Evolutionary conservation across 2,888 invertebrate genomes (phyloP).

Genomic region (Gortyna flavago): DNA sequence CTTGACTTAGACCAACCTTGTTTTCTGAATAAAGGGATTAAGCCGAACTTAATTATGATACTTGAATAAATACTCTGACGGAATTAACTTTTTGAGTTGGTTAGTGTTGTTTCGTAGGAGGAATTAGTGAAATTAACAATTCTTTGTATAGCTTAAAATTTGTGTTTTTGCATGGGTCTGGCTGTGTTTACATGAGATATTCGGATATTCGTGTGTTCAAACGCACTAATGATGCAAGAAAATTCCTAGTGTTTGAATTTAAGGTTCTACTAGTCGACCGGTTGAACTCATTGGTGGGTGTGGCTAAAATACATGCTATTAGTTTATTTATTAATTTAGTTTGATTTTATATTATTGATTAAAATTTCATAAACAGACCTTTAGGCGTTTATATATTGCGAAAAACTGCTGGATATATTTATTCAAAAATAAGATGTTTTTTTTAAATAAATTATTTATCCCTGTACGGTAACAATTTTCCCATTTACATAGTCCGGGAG

Average conservation of each 20-base stretch:
- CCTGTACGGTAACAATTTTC: neutral
- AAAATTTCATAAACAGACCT: neutral
- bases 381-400: neutral
- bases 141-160: neutral
- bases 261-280: neutral
- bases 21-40: constrained; percentile 46
- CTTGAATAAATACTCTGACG: constrained; percentile 42
- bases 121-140: neutral
- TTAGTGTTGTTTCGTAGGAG: neutral
- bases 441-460: too few species aligned
- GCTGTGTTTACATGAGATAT: neutral
- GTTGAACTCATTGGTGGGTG: neutral
- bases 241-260: neutral
- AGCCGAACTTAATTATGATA: constrained; percentile 41
- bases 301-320: neutral
- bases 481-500: neutral
- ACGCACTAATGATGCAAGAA: too few species aligned
- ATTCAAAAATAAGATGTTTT: too few species aligned
- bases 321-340: neutral
- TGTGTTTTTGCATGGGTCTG: neutral
- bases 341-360: too few species aligned
- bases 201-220: neutral
- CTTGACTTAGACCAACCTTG: constrained; percentile 32
- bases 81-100: constrained; percentile 5
- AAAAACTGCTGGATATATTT: neutral